phyloP scores from a whole-genome alignment of 2,797 vertebrate genomes.

The Xenops minutus region DNA sequence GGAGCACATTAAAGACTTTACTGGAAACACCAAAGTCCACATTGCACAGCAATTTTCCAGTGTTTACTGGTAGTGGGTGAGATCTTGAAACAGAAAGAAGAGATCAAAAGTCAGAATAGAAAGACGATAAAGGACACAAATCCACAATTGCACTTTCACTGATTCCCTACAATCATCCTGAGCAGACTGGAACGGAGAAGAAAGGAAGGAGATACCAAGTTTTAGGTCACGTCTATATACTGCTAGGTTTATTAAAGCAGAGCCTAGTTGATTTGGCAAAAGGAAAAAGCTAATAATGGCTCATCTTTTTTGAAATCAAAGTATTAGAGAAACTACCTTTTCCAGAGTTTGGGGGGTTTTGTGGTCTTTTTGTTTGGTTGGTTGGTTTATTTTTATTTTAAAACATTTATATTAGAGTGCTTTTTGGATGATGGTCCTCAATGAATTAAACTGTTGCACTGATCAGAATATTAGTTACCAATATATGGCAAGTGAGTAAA shows the following conservation, averaged over 20 bases:
- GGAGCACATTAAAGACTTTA: not conserved
- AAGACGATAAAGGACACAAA: not conserved
- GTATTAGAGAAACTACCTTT: not conserved
- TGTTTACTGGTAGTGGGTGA: not conserved
- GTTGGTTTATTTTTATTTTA: not conserved
- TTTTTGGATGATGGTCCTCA: not conserved
- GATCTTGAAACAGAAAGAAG: not conserved
- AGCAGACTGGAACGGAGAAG: not conserved
- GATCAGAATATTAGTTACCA: not conserved
- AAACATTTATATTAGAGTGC: not conserved
- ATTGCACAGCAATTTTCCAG: not conserved
- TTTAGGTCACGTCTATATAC: not conserved
- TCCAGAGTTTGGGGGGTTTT: not conserved
- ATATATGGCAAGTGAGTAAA: not conserved
- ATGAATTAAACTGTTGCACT: not conserved
- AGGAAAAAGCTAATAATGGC: not conserved
- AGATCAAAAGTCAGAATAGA: not conserved
- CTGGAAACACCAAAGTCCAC: not conserved
- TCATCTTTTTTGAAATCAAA: not conserved
- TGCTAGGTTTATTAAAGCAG: not conserved
- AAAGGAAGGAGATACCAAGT: not conserved
- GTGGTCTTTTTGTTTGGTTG: too few relatives aligned
- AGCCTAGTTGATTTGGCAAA: not conserved
- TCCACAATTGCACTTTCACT: not conserved
- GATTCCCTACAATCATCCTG: not conserved